Base-by-base conservation (phyloP, 2,888 invertebrate species). In the Allacma fusca region DNA sequence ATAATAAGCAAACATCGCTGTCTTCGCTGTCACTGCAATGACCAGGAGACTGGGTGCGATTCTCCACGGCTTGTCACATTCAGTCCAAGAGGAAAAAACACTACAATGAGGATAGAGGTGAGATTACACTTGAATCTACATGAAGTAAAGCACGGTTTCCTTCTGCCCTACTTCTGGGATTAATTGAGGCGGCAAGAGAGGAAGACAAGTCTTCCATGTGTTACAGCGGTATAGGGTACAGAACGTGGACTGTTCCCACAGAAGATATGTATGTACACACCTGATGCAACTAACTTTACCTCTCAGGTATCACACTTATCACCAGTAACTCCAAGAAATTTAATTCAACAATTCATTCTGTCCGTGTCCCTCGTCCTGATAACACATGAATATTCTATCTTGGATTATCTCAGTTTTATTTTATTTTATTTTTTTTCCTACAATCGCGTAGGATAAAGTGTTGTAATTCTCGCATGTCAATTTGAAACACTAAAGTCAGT, bases 21-120 rank as follows among this genome's bases (percentile, higher is more conserved):
- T 50, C 50, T 19, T 50, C n/a, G 5, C n/a, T 50, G 50, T 50
- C 9, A 50, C 50, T 50, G 50, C 50, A 50, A 50, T 50, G 50
- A 50, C 50, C 50, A 50, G 50, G 50, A 50, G 50, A 50, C 50
- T 50, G 50, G 50, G 50, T 50, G 50, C 50, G 50, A 50, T 50
- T 50, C 50, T 50, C 50, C 50, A 50, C 50, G 50, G 50, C 50
- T 50, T 50, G 50, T 50, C 50, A 50, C 50, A 50, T 50, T 50
- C 50, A 50, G 50, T 50, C 1, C 50, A 50, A 50, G 50, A 50
- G 34, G 19, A 16, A 50, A 50, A 50, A 34, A 34, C 4, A 34
- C 4, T 34, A 34, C 34, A 34, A 34, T 34, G 9, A 34, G 34
- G 34, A 50, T 50, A 50, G n/a, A 50, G 50, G 50, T 50, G 50